Percentiles rank a stretch among this genome's conserved stretches.
Conservation (phyloP, 2,797 vertebrate species). For the Lycodopsis pacificus region DNA sequence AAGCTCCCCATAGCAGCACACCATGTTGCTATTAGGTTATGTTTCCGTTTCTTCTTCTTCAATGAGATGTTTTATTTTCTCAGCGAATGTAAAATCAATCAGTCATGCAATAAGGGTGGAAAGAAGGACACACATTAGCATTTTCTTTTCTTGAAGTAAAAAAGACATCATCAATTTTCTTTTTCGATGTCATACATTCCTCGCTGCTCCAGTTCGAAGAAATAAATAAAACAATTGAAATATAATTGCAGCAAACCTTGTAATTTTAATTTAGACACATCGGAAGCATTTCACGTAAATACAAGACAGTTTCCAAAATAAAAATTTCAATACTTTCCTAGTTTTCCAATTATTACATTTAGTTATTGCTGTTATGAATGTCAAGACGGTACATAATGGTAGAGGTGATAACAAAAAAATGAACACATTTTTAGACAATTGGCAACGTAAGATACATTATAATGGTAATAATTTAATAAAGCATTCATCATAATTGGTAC, state of each 20-base stretch:
- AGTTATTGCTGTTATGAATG: not conserved
- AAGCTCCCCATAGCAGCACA: conserved; percentile 40
- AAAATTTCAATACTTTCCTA: conserved; percentile 5
- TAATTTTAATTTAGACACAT: conserved; percentile 67
- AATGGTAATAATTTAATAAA: not conserved
- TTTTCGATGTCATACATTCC: conserved; percentile 92
- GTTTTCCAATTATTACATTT: conserved; percentile 3
- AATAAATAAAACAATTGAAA: conserved; percentile 88
- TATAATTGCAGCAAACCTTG: conserved; percentile 71
- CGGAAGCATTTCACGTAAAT: conserved; percentile 33
- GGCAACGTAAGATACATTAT: not conserved
- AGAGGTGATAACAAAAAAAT: not conserved
- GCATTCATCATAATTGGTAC: not conserved
- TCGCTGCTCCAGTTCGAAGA: conserved; percentile 93
- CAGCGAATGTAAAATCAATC: conserved; percentile 85
- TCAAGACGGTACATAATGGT: not conserved
- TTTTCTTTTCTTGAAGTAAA: conserved; percentile 81
- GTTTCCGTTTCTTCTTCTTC: conserved; percentile 53
- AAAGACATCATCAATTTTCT: conserved; percentile 69
- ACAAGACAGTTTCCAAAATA: conserved; percentile 1
- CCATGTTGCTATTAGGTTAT: conserved; percentile 45
- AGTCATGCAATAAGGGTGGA: conserved; percentile 92
- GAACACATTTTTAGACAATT: not conserved
- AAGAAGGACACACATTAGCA: conserved; percentile 80
- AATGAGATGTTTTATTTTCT: conserved; percentile 74